These are phyloP conservation scores for Bubalus kerabau DNA, from an alignment of 2,113 vertebrate species.

Conservation along the genomic window DNA sequence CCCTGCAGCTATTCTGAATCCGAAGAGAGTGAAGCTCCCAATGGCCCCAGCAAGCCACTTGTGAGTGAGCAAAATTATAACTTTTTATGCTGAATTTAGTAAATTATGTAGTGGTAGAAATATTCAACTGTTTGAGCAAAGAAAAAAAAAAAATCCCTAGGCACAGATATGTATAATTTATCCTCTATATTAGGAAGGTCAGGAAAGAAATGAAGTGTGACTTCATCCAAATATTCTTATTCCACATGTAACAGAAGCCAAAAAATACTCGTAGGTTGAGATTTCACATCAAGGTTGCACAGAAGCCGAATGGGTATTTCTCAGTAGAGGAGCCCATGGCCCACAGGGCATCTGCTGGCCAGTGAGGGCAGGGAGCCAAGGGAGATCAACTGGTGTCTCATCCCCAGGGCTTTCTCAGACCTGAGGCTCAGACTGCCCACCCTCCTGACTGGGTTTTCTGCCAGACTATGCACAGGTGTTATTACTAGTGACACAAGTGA, in stretches of 20 bases:
- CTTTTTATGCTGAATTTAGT: background rate
- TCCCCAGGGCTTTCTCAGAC: background rate
- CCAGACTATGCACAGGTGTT: background rate
- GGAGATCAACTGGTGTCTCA: background rate
- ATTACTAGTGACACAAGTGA: background rate
- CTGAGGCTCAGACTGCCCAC: background rate
- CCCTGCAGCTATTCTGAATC: background rate
- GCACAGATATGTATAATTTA: constrained; percentile 1
- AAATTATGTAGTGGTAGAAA: background rate
- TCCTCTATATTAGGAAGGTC: background rate
- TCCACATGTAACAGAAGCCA: background rate
- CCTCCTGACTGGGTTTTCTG: background rate
- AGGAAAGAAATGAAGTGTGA: background rate
- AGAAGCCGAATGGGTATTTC: background rate
- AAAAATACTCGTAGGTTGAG: background rate
- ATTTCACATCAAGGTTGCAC: background rate
- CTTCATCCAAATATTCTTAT: background rate
- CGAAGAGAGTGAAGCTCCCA: background rate
- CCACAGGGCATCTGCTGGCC: background rate
- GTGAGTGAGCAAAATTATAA: constrained; percentile 24
- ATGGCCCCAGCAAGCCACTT: background rate
- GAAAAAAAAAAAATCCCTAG: background rate
- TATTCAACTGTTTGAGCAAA: background rate
- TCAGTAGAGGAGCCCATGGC: background rate
- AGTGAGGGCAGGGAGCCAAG: background rate